Conservation (phyloP, 2,113 vertebrate genomes). For the Heterocephalus glaber region DNA sequence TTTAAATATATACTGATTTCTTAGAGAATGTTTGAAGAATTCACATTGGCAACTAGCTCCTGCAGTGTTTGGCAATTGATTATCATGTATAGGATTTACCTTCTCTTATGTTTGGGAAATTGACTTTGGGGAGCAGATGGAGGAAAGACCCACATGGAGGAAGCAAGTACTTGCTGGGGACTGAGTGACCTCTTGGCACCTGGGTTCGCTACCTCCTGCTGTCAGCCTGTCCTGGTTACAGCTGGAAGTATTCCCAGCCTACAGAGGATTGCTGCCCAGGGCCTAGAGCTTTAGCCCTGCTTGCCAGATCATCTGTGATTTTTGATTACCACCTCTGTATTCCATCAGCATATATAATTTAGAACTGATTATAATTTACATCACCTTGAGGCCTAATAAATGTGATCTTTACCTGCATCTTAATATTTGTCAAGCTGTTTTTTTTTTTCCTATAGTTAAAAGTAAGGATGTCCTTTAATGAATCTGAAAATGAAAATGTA, state of each 20-base stretch:
- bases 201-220: not conserved
- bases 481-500: slow-evolving; percentile 36
- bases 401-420: slow-evolving; percentile 12
- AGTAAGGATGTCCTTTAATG: not conserved
- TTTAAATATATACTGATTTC: not conserved
- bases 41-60: not conserved
- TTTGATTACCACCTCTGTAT: not conserved
- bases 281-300: not conserved
- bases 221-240: not conserved
- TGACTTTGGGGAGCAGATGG: not conserved
- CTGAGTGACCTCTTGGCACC: slow-evolving; percentile 32
- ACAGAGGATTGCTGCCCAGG: not conserved
- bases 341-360: not conserved
- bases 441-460: not conserved
- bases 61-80: not conserved
- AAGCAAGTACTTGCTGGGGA: slow-evolving; percentile 37
- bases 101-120: slow-evolving; percentile 44
- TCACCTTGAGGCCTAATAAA: not conserved
- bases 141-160: not conserved
- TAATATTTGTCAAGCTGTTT: not conserved
- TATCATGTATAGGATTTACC: not conserved
- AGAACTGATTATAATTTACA: slow-evolving; percentile 26
- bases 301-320: slow-evolving; percentile 45
- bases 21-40: not conserved
- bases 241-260: slow-evolving; percentile 49